Base-by-base conservation (phyloP, 1,140 invertebrate genomes). In the Zaprionus davidi region DNA sequence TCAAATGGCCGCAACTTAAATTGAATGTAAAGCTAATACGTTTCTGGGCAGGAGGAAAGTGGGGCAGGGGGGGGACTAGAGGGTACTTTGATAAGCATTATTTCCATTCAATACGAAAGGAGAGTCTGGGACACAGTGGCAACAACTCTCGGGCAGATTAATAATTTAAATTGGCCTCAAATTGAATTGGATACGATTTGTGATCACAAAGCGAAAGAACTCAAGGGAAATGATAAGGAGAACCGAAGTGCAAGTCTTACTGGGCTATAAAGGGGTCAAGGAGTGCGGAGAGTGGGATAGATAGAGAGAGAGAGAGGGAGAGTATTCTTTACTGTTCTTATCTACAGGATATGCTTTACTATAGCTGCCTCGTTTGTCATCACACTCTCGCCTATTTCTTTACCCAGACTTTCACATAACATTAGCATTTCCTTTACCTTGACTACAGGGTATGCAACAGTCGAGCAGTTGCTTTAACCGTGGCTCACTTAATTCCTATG, bases 1-100 rank as follows among this genome's bases (percentile, higher is more conserved):
- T 85, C 79, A 82, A 71, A 87, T 55, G 31, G n/a, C 41, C 53
- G 38, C 41, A 31, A 71, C 72, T 75, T 64, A 44, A 75, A 71
- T 75, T 71, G 44, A 74, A 70, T 74, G 41, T 17, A 34, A 70
- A 71, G 64, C 57, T 51, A 51, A 51, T 51, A 13, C 46, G 3
- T 49, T 22, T 11, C 44, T 49, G 9, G 38, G 36, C 38, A n/a
- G 46, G 46, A 13, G 46, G 20, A 0, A 51, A 13, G 22, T 2
- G 46, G 5, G 20, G 3, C 0, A 22, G 9, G 5, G 12, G 12
- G 20, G 22, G 20, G 11, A 22, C 3, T 1, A 24, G 6, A 6
- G 3, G 41, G n/a, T 17, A 5, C 7, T 46, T 17, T 17, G 41
- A 17, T 46, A 46, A 46, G 41, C 9, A 34, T 34, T 34, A 34